Evolutionary conservation across 1,140 invertebrate genomes (phyloP).

Genomic region (Drosophila sulfurigaster): DNA sequence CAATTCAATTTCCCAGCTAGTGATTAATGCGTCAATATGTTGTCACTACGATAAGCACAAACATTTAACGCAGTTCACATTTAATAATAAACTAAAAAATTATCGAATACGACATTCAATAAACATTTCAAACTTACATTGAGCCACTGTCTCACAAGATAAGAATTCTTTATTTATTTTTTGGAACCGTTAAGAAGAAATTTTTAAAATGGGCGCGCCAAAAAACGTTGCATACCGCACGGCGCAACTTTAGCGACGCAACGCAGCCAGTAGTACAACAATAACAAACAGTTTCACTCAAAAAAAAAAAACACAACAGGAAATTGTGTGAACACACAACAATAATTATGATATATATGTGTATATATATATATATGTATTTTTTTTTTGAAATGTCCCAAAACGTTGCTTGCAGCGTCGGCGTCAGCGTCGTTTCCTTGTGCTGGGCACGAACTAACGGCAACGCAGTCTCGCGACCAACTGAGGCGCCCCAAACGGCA

Average conservation of each 20-base stretch:
- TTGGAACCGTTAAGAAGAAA: slow-evolving; percentile 25
- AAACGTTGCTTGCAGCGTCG: slow-evolving; percentile 10
- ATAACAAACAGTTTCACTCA: slow-evolving; percentile 17
- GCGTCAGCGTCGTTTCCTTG: slow-evolving; percentile 20
- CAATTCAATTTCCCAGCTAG: slow-evolving; percentile 70
- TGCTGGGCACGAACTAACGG: slow-evolving; percentile 58
- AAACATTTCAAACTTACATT: slow-evolving; percentile 32
- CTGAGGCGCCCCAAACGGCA: slow-evolving; percentile 59
- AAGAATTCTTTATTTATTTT: background rate
- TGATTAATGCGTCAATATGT: slow-evolving; percentile 35
- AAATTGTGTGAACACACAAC: slow-evolving; percentile 4
- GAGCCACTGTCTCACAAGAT: slow-evolving; percentile 7
- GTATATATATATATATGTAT: no score
- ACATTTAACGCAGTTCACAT: background rate
- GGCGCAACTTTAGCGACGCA: slow-evolving; percentile 29
- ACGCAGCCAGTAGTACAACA: slow-evolving; percentile 3
- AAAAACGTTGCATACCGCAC: slow-evolving; percentile 48
- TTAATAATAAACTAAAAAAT: background rate
- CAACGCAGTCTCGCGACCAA: slow-evolving; percentile 79
- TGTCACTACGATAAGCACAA: slow-evolving; percentile 24
- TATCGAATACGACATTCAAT: background rate
- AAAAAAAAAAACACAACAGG: slow-evolving; percentile 31
- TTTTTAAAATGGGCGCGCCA: slow-evolving; percentile 46
- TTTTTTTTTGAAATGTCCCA: no score
- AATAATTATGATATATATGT: background rate